Percentiles rank a stretch among this genome's conserved stretches.
phyloP scores from a whole-genome alignment of 64 coral and sea anemone species.

The Pachyseris speciosa region DNA sequence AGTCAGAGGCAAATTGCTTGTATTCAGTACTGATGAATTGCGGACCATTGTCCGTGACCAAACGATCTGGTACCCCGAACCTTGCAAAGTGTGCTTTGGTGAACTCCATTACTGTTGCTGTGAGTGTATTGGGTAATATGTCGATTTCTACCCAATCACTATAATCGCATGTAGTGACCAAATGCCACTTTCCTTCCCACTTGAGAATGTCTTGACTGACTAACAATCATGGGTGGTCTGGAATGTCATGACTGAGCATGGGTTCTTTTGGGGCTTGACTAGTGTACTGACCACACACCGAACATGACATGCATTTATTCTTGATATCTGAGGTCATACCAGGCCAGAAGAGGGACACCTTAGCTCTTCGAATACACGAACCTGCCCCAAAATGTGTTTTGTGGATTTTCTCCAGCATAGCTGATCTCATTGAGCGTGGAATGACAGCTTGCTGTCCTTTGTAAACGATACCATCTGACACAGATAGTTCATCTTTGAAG shows the following conservation, averaged over 20 bases:
- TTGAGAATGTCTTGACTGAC: constrained; percentile 31
- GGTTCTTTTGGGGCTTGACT: neutral
- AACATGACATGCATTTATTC: neutral
- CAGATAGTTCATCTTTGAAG: constrained; percentile 10
- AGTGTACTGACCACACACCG: neutral
- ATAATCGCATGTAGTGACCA: constrained; percentile 1
- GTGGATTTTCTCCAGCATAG: constrained; percentile 1
- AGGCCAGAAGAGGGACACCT: constrained; percentile 33
- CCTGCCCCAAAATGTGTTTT: neutral
- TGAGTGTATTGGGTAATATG: constrained; percentile 20
- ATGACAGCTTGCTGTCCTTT: constrained; percentile 2
- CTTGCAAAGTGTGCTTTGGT: constrained; percentile 36
- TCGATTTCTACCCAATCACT: no score
- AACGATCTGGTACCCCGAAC: neutral
- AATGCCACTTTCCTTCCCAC: constrained; percentile 19
- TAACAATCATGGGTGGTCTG: neutral
- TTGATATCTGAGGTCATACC: constrained; percentile 18
- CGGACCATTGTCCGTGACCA: neutral
- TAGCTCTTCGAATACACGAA: constrained; percentile 42
- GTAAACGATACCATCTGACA: neutral
- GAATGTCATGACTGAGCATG: constrained; percentile 43
- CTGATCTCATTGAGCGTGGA: constrained; percentile 15
- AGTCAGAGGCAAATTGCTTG: neutral
- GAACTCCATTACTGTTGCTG: neutral
- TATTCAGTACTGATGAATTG: neutral